A percentile compares a stretch with the other conserved stretches of the same genome.
These are phyloP conservation scores for Aptenodytes patagonicus DNA, from an alignment of 2,113 vertebrate species.

Conservation along the genomic window DNA sequence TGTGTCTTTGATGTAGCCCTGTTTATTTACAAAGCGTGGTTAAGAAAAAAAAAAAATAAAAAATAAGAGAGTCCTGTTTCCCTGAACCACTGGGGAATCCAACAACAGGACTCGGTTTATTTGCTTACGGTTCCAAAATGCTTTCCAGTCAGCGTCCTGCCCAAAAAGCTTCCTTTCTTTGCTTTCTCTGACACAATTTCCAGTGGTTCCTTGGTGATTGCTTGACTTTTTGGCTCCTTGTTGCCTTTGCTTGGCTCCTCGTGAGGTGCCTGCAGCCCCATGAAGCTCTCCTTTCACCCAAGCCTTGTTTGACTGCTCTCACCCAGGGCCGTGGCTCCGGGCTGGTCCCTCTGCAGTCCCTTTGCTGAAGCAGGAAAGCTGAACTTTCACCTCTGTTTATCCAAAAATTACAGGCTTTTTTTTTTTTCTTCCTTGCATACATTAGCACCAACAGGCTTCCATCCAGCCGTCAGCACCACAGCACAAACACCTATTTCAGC, in stretches of 20 bases:
- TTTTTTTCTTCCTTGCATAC: background rate
- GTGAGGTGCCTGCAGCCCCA: background rate
- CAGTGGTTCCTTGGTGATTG: background rate
- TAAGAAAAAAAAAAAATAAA: background rate
- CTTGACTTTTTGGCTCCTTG: background rate
- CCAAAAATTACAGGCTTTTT: background rate
- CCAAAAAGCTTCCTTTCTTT: slow-evolving; percentile 17
- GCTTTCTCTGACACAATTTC: background rate
- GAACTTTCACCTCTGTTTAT: background rate
- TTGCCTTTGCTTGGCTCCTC: background rate
- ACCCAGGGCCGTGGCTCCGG: rapidly evolving
- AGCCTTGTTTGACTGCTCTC: background rate
- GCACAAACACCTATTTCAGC: background rate
- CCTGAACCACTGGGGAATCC: background rate
- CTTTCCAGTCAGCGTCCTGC: background rate
- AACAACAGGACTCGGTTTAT: slow-evolving; percentile 30
- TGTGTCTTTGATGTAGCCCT: slow-evolving; percentile 3
- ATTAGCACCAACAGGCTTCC: background rate
- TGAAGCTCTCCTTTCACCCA: background rate
- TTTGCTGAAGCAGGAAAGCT: background rate
- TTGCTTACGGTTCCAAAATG: slow-evolving; percentile 22
- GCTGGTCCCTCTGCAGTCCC: background rate
- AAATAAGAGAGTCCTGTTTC: slow-evolving; percentile 9
- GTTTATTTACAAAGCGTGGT: slow-evolving; percentile 18
- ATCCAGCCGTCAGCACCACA: background rate